Conservation (phyloP, 2,888 invertebrate genomes). For the Pterobdella sp. region DNA sequence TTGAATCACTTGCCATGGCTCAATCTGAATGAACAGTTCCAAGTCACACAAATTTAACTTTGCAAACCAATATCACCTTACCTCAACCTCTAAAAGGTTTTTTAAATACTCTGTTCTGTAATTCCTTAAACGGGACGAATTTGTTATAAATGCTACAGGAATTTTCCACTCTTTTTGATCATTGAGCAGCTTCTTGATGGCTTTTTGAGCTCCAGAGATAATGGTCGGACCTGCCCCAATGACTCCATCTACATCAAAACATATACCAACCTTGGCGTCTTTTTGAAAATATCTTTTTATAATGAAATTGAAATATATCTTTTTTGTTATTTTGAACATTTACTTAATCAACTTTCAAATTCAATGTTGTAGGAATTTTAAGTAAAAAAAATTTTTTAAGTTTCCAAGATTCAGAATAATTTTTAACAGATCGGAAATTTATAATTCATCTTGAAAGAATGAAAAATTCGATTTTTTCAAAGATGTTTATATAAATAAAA, state of each 20-base stretch:
- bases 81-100: conserved; percentile 11
- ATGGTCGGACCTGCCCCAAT: conserved; percentile 47
- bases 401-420: too few species aligned
- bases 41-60: background rate
- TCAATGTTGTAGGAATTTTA: too few species aligned
- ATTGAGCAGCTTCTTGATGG: conserved; percentile 44
- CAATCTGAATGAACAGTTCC: conserved; percentile 40
- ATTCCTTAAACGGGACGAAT: conserved; percentile 38
- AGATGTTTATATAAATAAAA: too few species aligned
- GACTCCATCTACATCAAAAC: conserved; percentile 51
- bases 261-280: conserved; percentile 44
- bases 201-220: conserved; percentile 43
- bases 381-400: too few species aligned
- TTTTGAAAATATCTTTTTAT: conserved; percentile 4
- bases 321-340: too few species aligned
- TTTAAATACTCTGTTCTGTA: conserved; percentile 22
- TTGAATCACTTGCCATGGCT: conserved; percentile 48
- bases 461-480: too few species aligned
- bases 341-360: too few species aligned
- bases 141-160: conserved; percentile 50
- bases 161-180: conserved; percentile 44
- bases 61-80: background rate
- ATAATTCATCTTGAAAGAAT: too few species aligned
- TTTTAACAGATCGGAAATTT: too few species aligned
- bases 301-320: too few species aligned